Conservation (phyloP, 1,140 invertebrate genomes). For the Aphaenogaster rudis region DNA sequence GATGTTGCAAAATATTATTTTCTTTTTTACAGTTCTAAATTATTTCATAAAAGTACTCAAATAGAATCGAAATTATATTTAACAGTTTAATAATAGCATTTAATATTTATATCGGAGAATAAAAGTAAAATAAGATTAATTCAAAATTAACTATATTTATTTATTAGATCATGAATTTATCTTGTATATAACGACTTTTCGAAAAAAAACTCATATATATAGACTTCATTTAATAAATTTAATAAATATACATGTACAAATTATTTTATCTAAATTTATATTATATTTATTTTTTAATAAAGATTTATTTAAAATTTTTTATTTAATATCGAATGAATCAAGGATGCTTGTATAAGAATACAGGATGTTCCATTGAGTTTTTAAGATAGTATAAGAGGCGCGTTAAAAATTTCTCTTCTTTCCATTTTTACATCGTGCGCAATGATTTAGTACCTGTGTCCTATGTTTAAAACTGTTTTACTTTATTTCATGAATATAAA, state of each 20-base stretch:
- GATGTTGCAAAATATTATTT: conserved; percentile 10
- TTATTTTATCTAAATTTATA: not conserved
- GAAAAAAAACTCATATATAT: not conserved
- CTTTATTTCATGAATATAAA: conserved; percentile 46
- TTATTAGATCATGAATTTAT: not conserved
- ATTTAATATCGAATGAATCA: not conserved
- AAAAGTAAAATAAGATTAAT: conserved; percentile 9
- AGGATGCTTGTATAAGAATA: not conserved
- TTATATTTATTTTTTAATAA: no score
- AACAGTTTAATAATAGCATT: not conserved
- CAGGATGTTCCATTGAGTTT: not conserved
- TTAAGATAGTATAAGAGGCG: not conserved
- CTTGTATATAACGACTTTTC: not conserved
- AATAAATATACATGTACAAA: not conserved
- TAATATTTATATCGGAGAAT: not conserved
- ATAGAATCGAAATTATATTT: not conserved
- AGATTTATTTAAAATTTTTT: not conserved
- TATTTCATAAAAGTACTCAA: not conserved
- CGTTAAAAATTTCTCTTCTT: not conserved
- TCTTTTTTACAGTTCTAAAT: conserved; percentile 12
- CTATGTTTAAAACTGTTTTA: conserved; percentile 23
- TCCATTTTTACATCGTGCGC: not conserved
- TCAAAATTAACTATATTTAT: conserved; percentile 13
- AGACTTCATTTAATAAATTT: not conserved
- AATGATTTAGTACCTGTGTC: not conserved